phyloP scores from a whole-genome alignment of 2,797 vertebrate genomes.

The Poecilia wingei region DNA sequence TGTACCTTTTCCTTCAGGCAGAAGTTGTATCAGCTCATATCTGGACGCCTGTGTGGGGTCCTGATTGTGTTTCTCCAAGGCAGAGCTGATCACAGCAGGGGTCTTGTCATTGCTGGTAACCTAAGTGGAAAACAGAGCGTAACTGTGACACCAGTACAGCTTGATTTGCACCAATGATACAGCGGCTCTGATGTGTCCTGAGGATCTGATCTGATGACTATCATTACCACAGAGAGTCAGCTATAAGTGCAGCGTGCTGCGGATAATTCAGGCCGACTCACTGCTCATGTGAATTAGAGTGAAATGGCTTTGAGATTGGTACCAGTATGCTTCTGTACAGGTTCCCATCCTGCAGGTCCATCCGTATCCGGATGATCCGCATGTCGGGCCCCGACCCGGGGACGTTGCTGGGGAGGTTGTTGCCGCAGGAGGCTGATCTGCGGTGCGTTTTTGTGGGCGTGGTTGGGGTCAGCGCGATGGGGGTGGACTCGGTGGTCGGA shows the following conservation, averaged over 20 bases:
- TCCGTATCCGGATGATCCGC: constrained; percentile 88
- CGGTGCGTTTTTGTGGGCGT: constrained; percentile 84
- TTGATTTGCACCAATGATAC: constrained; percentile 50
- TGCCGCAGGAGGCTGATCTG: constrained; percentile 84
- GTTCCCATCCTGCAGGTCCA: constrained; percentile 89
- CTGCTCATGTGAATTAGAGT: constrained; percentile 6
- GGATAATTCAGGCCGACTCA: constrained; percentile 24
- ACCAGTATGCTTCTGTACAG: constrained; percentile 93
- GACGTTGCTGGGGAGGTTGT: constrained; percentile 66
- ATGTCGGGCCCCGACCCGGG: constrained; percentile 84
- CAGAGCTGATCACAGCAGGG: constrained; percentile 86
- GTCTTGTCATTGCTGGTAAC: constrained; percentile 94
- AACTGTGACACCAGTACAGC: constrained; percentile 39
- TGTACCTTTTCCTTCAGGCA: constrained; percentile 89
- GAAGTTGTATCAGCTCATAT: constrained; percentile 89
- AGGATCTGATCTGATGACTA: constrained; percentile 51
- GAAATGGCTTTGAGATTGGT: constrained; percentile 12
- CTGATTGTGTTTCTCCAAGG: constrained; percentile 91
- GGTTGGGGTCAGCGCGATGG: constrained; percentile 70
- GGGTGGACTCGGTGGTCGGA: constrained; percentile 68
- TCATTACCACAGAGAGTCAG: constrained; percentile 45
- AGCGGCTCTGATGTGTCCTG: constrained; percentile 22
- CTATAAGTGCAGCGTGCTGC: constrained; percentile 29
- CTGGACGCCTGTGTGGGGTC: constrained; percentile 79
- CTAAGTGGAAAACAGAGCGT: constrained; percentile 68